Evolutionary conservation across 2,113 vertebrate species (phyloP), one percentile per base, ranked within the genome.

Genomic region (Sander vitreus): DNA sequence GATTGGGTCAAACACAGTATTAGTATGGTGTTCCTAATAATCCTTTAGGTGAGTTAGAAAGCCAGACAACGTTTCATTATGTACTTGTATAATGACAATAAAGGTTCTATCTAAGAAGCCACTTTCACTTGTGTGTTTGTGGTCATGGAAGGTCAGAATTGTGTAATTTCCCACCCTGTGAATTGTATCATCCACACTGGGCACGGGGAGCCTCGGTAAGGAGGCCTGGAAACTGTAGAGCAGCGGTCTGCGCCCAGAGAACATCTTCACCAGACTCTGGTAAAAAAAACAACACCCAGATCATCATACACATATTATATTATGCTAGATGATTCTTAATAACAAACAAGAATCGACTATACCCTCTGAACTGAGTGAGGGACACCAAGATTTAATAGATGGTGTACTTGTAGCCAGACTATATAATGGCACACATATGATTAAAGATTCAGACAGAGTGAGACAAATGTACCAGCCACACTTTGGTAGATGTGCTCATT

Each of bases 141-240:
- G 33, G 9, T 62, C 13, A 19, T 65, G 14, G 12, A 51, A 48
- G 13, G 18, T 70, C 8, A 51, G 19, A 48, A 3, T 3, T 62
- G 51, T 23, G 15, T 62, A 16, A 36, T 39, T 33, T 73, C 95
- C 93, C 58, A 99, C 98, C 96, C 96, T 94, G 1, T 63, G n/a
- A 73, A 99, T 73, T 5, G 98, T 99, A 81, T 96, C 96, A 7
- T 96, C 89, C 91, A 99, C 95, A 0, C 86, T 87, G 33, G 98
- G 98, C 45, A 99, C 97, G 0, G 97, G 97, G 1, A 98, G 96
- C 74, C 94, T 96, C 59, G 98, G 98, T 11, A 99, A 93, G 2
- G 97, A 97, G 0, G 95, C 96, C 93, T 99, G 98, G 93, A 98
- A 98, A 90, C 97, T 99, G 94, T 98, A 99, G 21, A 99, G 96